A percentile compares a stretch with the other conserved stretches of the same genome.
Evolutionary conservation across 2,888 invertebrate species (phyloP).

Genomic region (Parapristionchus giblindavisi): DNA sequence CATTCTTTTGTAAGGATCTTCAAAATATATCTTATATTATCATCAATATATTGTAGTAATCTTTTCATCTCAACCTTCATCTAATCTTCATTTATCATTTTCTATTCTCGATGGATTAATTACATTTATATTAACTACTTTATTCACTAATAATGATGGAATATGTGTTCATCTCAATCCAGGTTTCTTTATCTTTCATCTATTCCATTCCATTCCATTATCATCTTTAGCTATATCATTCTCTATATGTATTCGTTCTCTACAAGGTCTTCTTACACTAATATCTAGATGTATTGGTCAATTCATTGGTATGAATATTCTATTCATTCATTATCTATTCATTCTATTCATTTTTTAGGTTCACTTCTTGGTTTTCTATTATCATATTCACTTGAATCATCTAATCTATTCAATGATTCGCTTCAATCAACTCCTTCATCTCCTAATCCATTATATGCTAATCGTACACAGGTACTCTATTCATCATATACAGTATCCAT

Average conservation of each 20-base stretch:
- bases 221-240: conserved; percentile 11
- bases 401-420: conserved; percentile 10
- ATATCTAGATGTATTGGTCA: conserved; percentile 4
- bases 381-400: background rate
- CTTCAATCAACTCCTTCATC: conserved; percentile 8
- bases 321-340: background rate
- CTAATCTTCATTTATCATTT: background rate
- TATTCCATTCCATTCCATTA: background rate
- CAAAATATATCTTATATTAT: background rate
- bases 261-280: conserved; percentile 1
- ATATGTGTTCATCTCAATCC: conserved; percentile 20
- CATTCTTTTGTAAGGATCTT: conserved; percentile 1
- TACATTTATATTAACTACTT: conserved; percentile 2
- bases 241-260: background rate
- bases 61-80: background rate
- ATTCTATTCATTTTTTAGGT: background rate
- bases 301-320: conserved; percentile 3
- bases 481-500: background rate
- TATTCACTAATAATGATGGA: conserved; percentile 11
- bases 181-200: background rate
- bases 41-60: background rate
- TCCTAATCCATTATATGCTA: background rate
- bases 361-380: conserved; percentile 19
- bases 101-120: conserved; percentile 11
- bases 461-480: conserved; percentile 5